Evolutionary conservation across 2,888 invertebrate genomes (phyloP), one percentile per base, ranked within the genome.

Genomic region (Aspidapion aeneum): DNA sequence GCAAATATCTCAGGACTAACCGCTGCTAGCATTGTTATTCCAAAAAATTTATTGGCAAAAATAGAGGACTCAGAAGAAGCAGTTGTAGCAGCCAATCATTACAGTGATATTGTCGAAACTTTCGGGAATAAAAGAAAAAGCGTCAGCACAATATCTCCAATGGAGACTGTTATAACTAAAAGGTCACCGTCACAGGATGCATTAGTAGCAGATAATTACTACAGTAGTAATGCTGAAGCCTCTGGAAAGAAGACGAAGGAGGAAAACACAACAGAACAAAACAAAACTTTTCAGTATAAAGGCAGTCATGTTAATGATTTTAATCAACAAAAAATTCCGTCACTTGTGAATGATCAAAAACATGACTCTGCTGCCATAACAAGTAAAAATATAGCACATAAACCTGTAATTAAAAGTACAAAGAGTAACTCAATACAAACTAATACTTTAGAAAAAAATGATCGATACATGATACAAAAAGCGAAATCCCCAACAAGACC

Each of bases 91-190:
- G 89, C 90, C 17, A 90, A 91, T 79, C 90, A 91, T 75, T 93
- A 93, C 72, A 90, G 90, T 18, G 91, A 89, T 75, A 87, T 93
- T 68, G 90, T 93, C 1, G 86, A 86, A 71, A 90, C 88, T 74
- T 87, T 87, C 71, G 87, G 90, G 19, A 70, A 68, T 57, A 69
- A 71, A 68, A 69, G 66, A 65, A 71, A 71, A 57, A 71, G 70
- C 59, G 63, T 65, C 63, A 67, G 74, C 1, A 70, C 70, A 19
- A 60, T 60, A 17, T 64, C 67, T 5, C 63, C 65, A 55, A 58
- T 59, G 9, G 61, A 65, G 21, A 57, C 21, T 12, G n/a, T 51
- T 9, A 62, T 56, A 35, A 64, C 57, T 55, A 65, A 68, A 61
- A 64, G 64, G 1, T 60, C 63, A 57, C 66, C 64, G 18, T 60